Base-by-base conservation (phyloP, 2,113 vertebrate species). In the Platycercus adscitus region DNA sequence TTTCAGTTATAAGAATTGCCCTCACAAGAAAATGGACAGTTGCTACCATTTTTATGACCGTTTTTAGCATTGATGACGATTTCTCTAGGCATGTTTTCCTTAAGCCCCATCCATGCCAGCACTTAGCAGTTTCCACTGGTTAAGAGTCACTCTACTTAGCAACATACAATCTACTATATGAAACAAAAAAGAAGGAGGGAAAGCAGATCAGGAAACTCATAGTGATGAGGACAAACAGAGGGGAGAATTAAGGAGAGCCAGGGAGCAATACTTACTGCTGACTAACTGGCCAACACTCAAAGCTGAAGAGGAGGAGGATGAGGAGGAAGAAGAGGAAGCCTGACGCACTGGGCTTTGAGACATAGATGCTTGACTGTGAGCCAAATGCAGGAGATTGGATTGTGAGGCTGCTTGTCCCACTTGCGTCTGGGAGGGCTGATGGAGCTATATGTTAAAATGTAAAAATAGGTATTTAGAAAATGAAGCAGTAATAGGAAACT, bases 261-360 rank as follows among this genome's bases (percentile, higher is more conserved):
- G 96, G 94, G 88, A 81, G 86, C 89, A 85, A 98, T 98, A 99
- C 99, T 99, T 98, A 99, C 99, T 99, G 99, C 99, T 99, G 98
- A 99, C 99, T 98, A 99, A 99, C 98, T 99, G 99, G 88, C 99
- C 99, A 98, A 99, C 99, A 93, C 99, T 99, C 98, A 99, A 99
- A 97, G 99, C 99, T 70, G 99, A 99, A 97, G 99, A 99, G 66
- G 99, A 99, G 95, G 99, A 99, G 94, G 99, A 99, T 89, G 99
- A 99, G 72, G 98, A 98, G 96, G 99, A 99, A 95, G 98, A 99
- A 88, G 99, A 99, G 71, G 99, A 99, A 96, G 98, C 93, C 95
- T 98, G 98, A 86, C 97, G 98, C 76, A 98, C 96, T 64, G 98
- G 98, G 91, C 98, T 98, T 96, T 98, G 98, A 97, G 98, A 97